Base-by-base conservation (phyloP, 2,888 invertebrate genomes). In the Asteroscopus sphinx region DNA sequence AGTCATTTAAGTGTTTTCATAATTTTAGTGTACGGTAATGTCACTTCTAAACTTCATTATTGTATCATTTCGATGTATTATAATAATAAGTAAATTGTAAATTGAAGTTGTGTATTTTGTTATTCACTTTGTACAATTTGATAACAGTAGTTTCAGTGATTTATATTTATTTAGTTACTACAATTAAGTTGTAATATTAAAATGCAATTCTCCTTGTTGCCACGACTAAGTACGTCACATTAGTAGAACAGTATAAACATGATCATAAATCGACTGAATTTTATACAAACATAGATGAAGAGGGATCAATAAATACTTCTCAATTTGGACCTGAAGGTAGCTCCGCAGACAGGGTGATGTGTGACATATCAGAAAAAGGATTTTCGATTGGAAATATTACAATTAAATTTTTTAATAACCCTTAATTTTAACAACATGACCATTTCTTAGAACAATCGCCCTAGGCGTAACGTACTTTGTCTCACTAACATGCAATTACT, bases 281-380 rank as follows among this genome's bases (percentile, higher is more conserved):
- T 80, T 77, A 72, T 82, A 85, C 67, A 79, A 78, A 73, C 80
- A 84, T 79, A 77, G 62, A 83, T 81, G 81, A 79, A 81, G 81
- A 79, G 89, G 91, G 90, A 90, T 83, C 91, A 91, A 86, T 80
- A 83, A 82, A 86, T 80, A 83, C 82, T 81, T 85, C 79, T 86
- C 85, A 86, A 81, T 78, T 84, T 78, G 82, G 81, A 86, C 82
- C 80, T 81, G 85, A 82, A 81, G 77, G 76, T 83, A 85, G 83
- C 80, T 85, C 84, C 81, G 81, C 86, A 82, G 81, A 90, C 90
- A 91, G 91, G 91, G 92, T 92, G 83, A 85, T 83, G 85, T 84
- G 77, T 85, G 81, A 92, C 92, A 92, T 92, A 92, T 92, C 92
- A 91, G 83, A 79, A 79, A 81, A 76, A 77, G 71, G 73, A 78